Evolutionary conservation across 2,888 invertebrate species (phyloP).

Genomic region (Drosophila quasianomalipes): DNA sequence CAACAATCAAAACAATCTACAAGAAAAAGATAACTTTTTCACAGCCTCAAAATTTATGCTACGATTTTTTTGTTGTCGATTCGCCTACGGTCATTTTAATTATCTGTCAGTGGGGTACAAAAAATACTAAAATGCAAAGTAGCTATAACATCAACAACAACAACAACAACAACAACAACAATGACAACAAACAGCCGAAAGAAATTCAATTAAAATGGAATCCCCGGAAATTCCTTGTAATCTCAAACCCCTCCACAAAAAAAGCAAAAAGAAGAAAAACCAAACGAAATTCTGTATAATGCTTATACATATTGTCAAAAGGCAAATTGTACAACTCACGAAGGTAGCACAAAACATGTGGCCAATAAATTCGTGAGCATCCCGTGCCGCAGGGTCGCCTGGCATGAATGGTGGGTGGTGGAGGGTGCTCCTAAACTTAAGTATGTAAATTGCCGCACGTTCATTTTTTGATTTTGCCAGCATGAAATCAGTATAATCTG

Average conservation of each 20-base stretch:
- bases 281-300: slow-evolving; percentile 26
- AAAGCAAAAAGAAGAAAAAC: background rate
- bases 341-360: slow-evolving; percentile 78
- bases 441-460: slow-evolving; percentile 82
- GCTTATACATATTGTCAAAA: slow-evolving; percentile 66
- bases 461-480: slow-evolving; percentile 82
- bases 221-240: slow-evolving; percentile 79
- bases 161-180: slow-evolving; percentile 33
- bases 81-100: slow-evolving; percentile 64
- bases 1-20: slow-evolving; percentile 49
- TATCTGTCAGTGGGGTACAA: slow-evolving; percentile 49
- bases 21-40: background rate
- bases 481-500: slow-evolving; percentile 81
- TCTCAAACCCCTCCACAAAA: slow-evolving; percentile 52
- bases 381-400: slow-evolving; percentile 2
- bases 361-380: slow-evolving; percentile 71
- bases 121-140: slow-evolving; percentile 56
- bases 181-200: slow-evolving; percentile 44
- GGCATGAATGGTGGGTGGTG: background rate
- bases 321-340: slow-evolving; percentile 77
- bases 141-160: slow-evolving; percentile 34
- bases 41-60: slow-evolving; percentile 41
- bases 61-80: slow-evolving; percentile 13
- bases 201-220: slow-evolving; percentile 78
- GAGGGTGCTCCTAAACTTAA: slow-evolving; percentile 58